Evolutionary conservation across 2,888 invertebrate genomes (phyloP).

Genomic region (Periphyllus acericola): DNA sequence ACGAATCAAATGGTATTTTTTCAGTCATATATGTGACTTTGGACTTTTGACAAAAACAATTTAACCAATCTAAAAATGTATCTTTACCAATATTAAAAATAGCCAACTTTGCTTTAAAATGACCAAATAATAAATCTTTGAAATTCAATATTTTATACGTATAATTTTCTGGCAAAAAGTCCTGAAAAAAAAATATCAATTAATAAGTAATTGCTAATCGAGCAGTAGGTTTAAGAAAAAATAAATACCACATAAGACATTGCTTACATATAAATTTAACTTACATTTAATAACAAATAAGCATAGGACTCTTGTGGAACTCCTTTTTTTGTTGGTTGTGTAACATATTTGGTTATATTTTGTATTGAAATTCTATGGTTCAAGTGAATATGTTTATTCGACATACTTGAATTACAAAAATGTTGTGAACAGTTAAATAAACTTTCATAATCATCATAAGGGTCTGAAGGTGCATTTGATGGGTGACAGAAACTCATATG

Average conservation of each 20-base stretch:
- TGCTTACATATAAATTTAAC: not conserved
- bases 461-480: not conserved
- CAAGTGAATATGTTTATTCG: not conserved
- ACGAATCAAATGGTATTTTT: not conserved
- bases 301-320: not conserved
- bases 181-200: not conserved
- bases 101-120: slow-evolving; percentile 21
- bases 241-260: not conserved
- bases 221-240: not conserved
- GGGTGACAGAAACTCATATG: not conserved
- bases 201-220: not conserved
- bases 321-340: not conserved
- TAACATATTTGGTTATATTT: not conserved
- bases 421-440: slow-evolving; percentile 11
- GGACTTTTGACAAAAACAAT: slow-evolving; percentile 19
- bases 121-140: slow-evolving; percentile 6
- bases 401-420: not conserved
- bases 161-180: slow-evolving; percentile 15
- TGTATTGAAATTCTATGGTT: not conserved
- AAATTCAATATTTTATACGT: slow-evolving; percentile 15
- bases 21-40: slow-evolving; percentile 23
- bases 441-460: not conserved
- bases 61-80: slow-evolving; percentile 9
- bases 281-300: slow-evolving; percentile 41
- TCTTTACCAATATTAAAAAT: not conserved